A percentile compares a stretch with the other conserved stretches of the same genome.
phyloP scores from a whole-genome alignment of 1,140 invertebrate genomes.

The Ctenoplectra terminalis region DNA sequence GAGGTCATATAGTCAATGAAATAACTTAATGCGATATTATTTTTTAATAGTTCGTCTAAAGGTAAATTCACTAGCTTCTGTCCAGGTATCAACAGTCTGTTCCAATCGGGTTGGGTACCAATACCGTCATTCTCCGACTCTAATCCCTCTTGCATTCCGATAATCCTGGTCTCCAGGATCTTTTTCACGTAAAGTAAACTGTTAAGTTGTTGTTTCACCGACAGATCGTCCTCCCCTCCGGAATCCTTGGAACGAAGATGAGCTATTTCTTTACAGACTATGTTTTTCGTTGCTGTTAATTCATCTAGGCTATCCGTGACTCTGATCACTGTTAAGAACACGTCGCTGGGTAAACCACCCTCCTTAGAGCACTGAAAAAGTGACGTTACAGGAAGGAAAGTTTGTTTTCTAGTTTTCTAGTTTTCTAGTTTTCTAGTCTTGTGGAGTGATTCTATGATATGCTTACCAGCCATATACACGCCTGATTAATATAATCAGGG shows the following conservation, averaged over 20 bases:
- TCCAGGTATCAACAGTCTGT: conserved; percentile 83
- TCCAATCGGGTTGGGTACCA: conserved; percentile 81
- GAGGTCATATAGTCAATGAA: conserved; percentile 92
- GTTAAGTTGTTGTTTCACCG: conserved; percentile 94
- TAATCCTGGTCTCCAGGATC: conserved; percentile 87
- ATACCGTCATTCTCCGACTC: conserved; percentile 82
- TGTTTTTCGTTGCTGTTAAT: conserved; percentile 90
- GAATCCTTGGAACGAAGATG: conserved; percentile 91
- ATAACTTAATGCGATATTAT: conserved; percentile 90
- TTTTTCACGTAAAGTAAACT: conserved; percentile 92
- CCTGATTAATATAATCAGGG: conserved; percentile 97
- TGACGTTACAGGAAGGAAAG: neutral
- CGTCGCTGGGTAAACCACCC: conserved; percentile 89
- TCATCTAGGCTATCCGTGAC: conserved; percentile 91
- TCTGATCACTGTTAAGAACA: conserved; percentile 91
- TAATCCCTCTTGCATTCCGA: conserved; percentile 85
- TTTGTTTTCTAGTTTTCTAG: no score
- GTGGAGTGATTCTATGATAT: neutral
- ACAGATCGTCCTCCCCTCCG: conserved; percentile 91
- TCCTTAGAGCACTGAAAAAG: conserved; percentile 90
- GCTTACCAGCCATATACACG: conserved; percentile 94
- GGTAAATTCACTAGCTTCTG: conserved; percentile 87
- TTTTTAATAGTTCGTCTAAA: conserved; percentile 91
- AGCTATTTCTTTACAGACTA: conserved; percentile 91
- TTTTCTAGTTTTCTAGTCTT: no score